phyloP scores from a whole-genome alignment of 2,797 vertebrate species.

The Podarcis siculus region DNA sequence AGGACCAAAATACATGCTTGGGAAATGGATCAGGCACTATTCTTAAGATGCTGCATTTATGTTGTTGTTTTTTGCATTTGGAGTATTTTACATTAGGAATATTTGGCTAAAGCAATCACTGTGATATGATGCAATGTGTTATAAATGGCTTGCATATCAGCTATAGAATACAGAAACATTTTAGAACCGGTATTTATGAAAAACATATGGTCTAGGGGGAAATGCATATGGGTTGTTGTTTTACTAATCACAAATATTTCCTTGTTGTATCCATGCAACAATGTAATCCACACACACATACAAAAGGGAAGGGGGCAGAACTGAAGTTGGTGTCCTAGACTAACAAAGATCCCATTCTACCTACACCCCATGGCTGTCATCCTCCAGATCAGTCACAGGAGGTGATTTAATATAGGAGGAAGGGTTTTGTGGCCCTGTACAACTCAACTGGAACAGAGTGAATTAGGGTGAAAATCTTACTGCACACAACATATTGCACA shows the following conservation, averaged over 20 bases:
- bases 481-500: slow-evolving; percentile 72
- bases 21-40: slow-evolving; percentile 53
- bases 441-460: slow-evolving; percentile 76
- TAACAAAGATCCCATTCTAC: slow-evolving; percentile 76
- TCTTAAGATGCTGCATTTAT: slow-evolving; percentile 50
- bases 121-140: slow-evolving; percentile 60
- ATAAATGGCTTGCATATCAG: slow-evolving; percentile 65
- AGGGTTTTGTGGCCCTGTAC: slow-evolving; percentile 68
- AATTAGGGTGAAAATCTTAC: slow-evolving; percentile 78
- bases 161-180: slow-evolving; percentile 58
- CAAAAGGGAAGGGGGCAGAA: slow-evolving; percentile 46
- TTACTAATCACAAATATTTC: slow-evolving; percentile 48
- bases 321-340: slow-evolving; percentile 73
- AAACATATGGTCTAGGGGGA: slow-evolving; percentile 56
- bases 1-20: slow-evolving; percentile 42
- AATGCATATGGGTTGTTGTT: neutral
- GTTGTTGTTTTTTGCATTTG: slow-evolving; percentile 39
- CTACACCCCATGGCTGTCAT: slow-evolving; percentile 76
- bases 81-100: slow-evolving; percentile 55
- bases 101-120: slow-evolving; percentile 67
- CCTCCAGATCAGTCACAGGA: slow-evolving; percentile 75
- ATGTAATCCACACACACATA: slow-evolving; percentile 74
- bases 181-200: slow-evolving; percentile 71
- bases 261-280: slow-evolving; percentile 69
- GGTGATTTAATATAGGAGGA: slow-evolving; percentile 74